Base-by-base conservation (phyloP, 2,113 vertebrate genomes). In the Trematomus loennbergii region DNA sequence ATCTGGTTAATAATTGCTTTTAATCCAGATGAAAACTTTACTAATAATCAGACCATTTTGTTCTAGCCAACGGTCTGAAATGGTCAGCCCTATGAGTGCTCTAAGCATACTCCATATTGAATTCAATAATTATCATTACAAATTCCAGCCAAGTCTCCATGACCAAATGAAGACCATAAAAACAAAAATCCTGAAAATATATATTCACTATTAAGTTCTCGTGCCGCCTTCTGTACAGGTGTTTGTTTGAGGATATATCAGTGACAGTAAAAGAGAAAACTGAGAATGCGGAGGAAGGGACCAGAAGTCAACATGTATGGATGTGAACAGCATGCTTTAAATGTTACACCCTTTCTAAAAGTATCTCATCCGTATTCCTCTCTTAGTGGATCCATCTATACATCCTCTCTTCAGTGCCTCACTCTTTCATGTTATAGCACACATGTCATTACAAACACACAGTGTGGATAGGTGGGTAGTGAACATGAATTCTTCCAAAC, bases 401-500 rank as follows among this genome's bases (percentile, higher is more conserved):
- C 68, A 48, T 76, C 59, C 59, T 25, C 8, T 40, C 43, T 58
- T 64, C 69, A 0, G 25, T 55, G 36, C 45, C 36, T 54, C 68
- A 9, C 68, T 69, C 79, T 77, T 79, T 80, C 54, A 70, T 87
- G 0, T 87, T 48, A 55, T 64, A 57, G 75, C 62, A 36, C 46
- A 40, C 84, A n/a, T n/a, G 77, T 86, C 77, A 88, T 83, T 79
- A 84, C 46, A 78, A 15, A 70, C 46, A 33, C 59, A 33, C 58
- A 29, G 64, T 60, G 58, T 20, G 61, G 57, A 78, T 50, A 78
- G 75, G 86, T 78, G 65, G 78, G 59, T 29, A 61, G 66, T 40
- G 61, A 70, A 83, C 65, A 74, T 57, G 61, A 82, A 88, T 88
- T 84, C 88, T 83, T 81, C 49, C 79, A 29, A 63, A 85, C 84